phyloP scores from a whole-genome alignment of 2,113 vertebrate species.

The Siniperca knerii region DNA sequence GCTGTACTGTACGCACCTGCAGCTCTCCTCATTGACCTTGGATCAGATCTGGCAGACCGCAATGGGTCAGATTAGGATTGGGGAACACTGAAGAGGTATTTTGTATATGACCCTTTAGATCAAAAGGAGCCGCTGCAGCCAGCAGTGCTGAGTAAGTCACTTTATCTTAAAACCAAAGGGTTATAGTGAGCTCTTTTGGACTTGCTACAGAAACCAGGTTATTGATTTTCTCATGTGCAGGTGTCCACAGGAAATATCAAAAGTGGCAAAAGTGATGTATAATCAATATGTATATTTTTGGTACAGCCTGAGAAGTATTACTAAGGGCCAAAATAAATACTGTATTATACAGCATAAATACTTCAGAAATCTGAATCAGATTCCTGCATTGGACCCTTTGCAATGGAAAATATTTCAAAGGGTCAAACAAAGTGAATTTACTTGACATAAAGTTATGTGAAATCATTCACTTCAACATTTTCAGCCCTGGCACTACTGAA shows the following conservation, averaged over 20 bases:
- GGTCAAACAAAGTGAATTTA: neutral
- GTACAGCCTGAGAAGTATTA: no score
- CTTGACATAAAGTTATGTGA: neutral
- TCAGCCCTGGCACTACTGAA: neutral
- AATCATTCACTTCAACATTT: neutral
- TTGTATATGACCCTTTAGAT: constrained; percentile 13
- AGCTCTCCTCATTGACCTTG: constrained; percentile 56
- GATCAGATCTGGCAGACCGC: constrained; percentile 29
- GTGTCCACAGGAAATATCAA: neutral
- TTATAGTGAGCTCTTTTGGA: neutral
- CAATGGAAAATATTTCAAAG: no score
- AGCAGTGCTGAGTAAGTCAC: neutral
- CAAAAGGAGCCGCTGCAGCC: neutral
- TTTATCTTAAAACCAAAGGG: constrained; percentile 12
- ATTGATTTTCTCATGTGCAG: neutral
- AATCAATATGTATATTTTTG: no score
- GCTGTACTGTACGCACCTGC: constrained; percentile 41
- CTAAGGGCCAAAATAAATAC: no score
- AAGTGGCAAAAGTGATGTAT: neutral
- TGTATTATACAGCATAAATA: no score
- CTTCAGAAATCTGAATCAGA: no score
- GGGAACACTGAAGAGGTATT: constrained; percentile 14
- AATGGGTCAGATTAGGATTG: constrained; percentile 23
- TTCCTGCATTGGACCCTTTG: no score
- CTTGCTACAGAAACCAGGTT: neutral